Evolutionary conservation across 1,140 invertebrate genomes (phyloP), one percentile per base, ranked within the genome.

Genomic region (Phortica variegata): DNA sequence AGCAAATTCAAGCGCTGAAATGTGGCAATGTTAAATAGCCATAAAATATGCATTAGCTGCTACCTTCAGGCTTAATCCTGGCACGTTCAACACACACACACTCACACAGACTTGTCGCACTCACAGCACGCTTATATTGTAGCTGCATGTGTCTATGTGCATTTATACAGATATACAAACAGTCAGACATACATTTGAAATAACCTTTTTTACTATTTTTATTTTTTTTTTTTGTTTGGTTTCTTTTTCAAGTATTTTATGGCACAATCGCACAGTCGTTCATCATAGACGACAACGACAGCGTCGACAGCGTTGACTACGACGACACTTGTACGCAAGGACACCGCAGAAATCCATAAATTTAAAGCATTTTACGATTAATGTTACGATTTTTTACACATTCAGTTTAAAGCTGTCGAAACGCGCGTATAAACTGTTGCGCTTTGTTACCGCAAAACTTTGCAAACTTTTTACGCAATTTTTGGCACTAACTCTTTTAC

Each of bases 271-370:
- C 23, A 26, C 5, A 26, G 23, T 26, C 52, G 48, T 56, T 60
- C 56, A 53, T 58, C 57, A 49, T 36, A 60, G 49, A 49, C 61
- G 56, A 66, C 59, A 57, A 47, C 31, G 43, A 47, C 49, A 56
- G 43, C 44, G 51, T 43, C 43, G 56, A 44, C 37, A 56, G 34
- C 23, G 26, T 38, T 17, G 47, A 54, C 38, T 32, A 46, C 31
- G 41, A 18, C 57, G 55, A 69, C 52, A 70, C 56, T 61, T 65
- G 58, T 59, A 61, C 34, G 51, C 66, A 71, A 71, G 66, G 66
- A 71, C 66, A 71, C 38, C 46, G 21, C 47, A 66, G 54, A 63
- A 71, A 71, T 71, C 65, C 56, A 70, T 70, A 70, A 70, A 69
- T 70, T 61, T 61, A 50, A 60, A 70, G 61, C 43, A 55, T 49